phyloP scores from a whole-genome alignment of 2,113 vertebrate species.

The Perccottus glenii region DNA sequence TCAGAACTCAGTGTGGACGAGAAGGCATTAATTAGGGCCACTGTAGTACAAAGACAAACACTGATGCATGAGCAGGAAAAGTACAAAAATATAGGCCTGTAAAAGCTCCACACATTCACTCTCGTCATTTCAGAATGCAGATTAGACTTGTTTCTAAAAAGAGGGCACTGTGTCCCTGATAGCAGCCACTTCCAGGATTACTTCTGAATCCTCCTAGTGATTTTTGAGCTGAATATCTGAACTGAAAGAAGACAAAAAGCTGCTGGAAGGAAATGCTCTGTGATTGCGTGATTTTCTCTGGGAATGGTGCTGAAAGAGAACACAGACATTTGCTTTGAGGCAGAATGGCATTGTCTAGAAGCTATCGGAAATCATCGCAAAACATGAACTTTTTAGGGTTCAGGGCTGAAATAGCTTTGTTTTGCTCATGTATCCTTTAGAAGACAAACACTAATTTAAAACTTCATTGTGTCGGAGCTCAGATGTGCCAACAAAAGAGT shows the following conservation, averaged over 20 bases:
- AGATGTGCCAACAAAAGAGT: background rate
- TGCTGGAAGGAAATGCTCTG: conserved; percentile 36
- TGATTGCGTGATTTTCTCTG: conserved; percentile 48
- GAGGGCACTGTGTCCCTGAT: conserved; percentile 39
- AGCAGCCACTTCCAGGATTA: conserved; percentile 39
- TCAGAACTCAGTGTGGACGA: conserved; percentile 6
- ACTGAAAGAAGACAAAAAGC: conserved; percentile 11
- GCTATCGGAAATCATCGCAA: conserved; percentile 17
- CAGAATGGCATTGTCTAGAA: conserved; percentile 22
- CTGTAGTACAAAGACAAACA: conserved; percentile 7
- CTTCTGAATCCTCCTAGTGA: conserved; percentile 20
- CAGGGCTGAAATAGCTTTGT: conserved; percentile 5
- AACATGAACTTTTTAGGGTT: background rate
- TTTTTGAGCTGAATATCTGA: conserved; percentile 31
- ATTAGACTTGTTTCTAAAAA: conserved; percentile 40
- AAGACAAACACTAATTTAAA: conserved; percentile 4
- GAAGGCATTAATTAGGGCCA: conserved; percentile 27
- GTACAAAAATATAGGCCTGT: background rate
- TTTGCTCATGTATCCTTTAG: conserved; percentile 26
- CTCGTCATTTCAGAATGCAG: conserved; percentile 36
- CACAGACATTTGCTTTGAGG: conserved; percentile 20
- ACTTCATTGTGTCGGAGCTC: conserved; percentile 1
- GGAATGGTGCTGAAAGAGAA: conserved; percentile 29
- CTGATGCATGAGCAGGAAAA: conserved; percentile 7
- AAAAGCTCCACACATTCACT: conserved; percentile 20